Conservation (phyloP, 2,888 invertebrate species). For the Arrhopalites spinosus region DNA sequence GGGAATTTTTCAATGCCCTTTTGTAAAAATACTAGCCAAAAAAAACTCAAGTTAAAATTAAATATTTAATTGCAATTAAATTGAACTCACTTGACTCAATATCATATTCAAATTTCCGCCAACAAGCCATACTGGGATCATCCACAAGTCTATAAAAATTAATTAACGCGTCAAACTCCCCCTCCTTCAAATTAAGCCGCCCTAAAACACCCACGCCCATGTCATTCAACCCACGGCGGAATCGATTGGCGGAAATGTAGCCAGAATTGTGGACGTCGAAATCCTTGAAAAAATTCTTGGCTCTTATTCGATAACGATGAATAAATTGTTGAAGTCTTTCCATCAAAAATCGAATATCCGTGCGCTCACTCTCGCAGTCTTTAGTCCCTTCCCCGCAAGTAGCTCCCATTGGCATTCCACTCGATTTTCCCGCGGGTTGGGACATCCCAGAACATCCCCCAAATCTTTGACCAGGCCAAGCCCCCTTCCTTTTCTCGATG, state of each 20-base stretch:
- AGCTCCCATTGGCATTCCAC: constrained; percentile 66
- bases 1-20: constrained; percentile 53
- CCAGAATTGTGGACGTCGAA: constrained; percentile 73
- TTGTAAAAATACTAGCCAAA: constrained; percentile 50
- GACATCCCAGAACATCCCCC: constrained; percentile 49
- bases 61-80: background rate
- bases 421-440: constrained; percentile 56
- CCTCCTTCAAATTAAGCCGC: constrained; percentile 65
- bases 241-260: constrained; percentile 71
- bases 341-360: constrained; percentile 60
- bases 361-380: constrained; percentile 63
- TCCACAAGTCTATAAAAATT: constrained; percentile 74
- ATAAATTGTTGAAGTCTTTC: constrained; percentile 72
- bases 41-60: background rate
- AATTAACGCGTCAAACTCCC: constrained; percentile 69
- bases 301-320: constrained; percentile 68
- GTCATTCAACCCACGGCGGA: constrained; percentile 71
- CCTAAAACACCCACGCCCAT: constrained; percentile 68
- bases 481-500: constrained; percentile 44
- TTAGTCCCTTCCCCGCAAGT: constrained; percentile 57
- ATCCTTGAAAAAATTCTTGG: constrained; percentile 72
- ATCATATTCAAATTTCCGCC: constrained; percentile 78
- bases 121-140: constrained; percentile 71
- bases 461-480: constrained; percentile 49
- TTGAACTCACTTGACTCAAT: constrained; percentile 69